phyloP scores from a whole-genome alignment of 2,113 vertebrate species.

The Andinoacara biseriatus region DNA sequence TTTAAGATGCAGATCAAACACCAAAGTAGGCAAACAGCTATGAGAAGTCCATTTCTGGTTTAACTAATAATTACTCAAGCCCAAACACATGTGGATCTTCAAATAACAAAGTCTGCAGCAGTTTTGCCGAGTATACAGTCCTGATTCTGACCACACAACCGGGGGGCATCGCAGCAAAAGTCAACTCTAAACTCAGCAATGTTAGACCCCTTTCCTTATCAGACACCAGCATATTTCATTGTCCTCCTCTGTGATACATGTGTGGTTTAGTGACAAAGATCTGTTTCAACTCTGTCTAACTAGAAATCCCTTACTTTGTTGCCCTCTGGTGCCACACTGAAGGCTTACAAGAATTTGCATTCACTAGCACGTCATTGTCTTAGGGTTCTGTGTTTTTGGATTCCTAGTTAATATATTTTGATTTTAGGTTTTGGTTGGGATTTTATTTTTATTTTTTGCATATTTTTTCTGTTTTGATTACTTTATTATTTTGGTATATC shows the following conservation, averaged over 20 bases:
- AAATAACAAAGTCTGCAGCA: background rate
- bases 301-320: background rate
- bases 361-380: background rate
- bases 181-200: background rate
- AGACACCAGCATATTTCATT: background rate
- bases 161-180: background rate
- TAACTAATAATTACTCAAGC: background rate
- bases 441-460: fast-evolving
- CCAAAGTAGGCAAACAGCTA: background rate
- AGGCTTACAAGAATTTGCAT: background rate
- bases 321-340: background rate
- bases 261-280: background rate
- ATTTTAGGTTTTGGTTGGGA: background rate
- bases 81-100: background rate
- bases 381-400: background rate
- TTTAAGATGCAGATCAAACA: background rate
- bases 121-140: background rate
- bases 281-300: background rate
- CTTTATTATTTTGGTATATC: background rate
- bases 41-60: background rate
- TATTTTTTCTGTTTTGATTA: background rate
- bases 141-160: background rate
- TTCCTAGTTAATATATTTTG: background rate
- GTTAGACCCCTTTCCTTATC: background rate
- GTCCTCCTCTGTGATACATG: background rate